A percentile compares a stretch with the other conserved stretches of the same genome.
phyloP scores from a whole-genome alignment of 2,888 invertebrate genomes.

The Calliphora vomitoria region DNA sequence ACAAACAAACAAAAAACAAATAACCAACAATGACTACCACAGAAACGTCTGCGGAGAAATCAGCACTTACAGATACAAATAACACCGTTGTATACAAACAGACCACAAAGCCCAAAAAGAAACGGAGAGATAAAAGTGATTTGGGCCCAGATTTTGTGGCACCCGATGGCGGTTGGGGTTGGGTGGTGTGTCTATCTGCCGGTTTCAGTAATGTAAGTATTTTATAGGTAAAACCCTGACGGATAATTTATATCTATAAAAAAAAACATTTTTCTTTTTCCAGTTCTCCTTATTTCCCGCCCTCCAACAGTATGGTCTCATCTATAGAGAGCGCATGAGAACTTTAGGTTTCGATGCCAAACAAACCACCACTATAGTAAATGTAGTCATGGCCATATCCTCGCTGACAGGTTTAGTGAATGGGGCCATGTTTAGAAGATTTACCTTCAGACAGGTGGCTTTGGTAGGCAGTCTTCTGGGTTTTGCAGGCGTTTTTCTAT shows the following conservation, averaged over 20 bases:
- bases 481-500: constrained; percentile 86
- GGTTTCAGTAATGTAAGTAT: constrained; percentile 90
- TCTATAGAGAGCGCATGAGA: constrained; percentile 88
- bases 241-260: background rate
- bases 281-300: constrained; percentile 89
- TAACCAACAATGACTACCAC: constrained; percentile 22
- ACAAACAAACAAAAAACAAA: constrained; percentile 21
- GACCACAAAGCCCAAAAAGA: constrained; percentile 83
- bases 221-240: too few relatives aligned
- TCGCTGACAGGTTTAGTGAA: constrained; percentile 86
- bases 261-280: background rate
- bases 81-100: constrained; percentile 80
- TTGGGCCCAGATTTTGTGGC: constrained; percentile 87
- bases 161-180: constrained; percentile 91
- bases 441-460: constrained; percentile 89
- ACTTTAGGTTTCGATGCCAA: constrained; percentile 87
- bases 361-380: constrained; percentile 89
- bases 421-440: constrained; percentile 89
- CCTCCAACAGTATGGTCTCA: constrained; percentile 89
- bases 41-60: constrained; percentile 76
- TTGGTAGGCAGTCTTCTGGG: constrained; percentile 87
- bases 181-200: constrained; percentile 90
- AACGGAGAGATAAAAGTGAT: constrained; percentile 84
- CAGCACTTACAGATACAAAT: constrained; percentile 77
- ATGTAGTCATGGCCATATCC: constrained; percentile 89